Evolutionary conservation across 2,888 invertebrate genomes (phyloP), one percentile per base, ranked within the genome.

Genomic region (Stenotaenia linearis): DNA sequence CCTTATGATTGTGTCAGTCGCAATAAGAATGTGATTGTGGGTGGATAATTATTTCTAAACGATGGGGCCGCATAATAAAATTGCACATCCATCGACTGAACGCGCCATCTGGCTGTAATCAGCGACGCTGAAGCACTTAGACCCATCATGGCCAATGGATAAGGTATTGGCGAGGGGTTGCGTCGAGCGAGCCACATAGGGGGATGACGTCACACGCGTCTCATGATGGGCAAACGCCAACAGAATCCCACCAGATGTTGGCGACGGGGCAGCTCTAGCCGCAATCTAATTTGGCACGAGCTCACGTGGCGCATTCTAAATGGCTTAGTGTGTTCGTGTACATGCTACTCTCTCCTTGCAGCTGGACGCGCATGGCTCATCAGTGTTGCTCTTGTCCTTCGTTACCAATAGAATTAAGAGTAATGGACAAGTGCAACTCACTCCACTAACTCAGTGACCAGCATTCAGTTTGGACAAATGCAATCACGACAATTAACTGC

Each of bases 241-340:
- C 69, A 25, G 69, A 69, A 69, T 69, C 69, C 69, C 69, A 69
- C 69, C 69, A 69, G 69, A 69, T 69, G 69, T 69, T 69, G 69
- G 69, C 69, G 69, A 69, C 69, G 69, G 69, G 69, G 69, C 69
- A 69, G 69, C 25, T 69, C 69, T 28, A 69, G 69, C 35, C 75
- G 37, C 75, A 37, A 75, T 75, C 75, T 75, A 75, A 75, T 75
- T 75, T 75, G 32, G 37, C 69, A 37, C 37, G 75, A 32, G 75
- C 75, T 75, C 75, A 75, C 32, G 37, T 75, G 37, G 75, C 75
- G 37, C 37, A 75, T 32, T 37, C 37, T 75, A 75, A 75, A 37
- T 75, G 75, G 75, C 75, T 75, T 75, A 75, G 75, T 75, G 75
- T 21, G 75, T 75, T 35, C 75, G 18, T 32, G 75, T 75, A 37